Conservation (phyloP, 2,888 invertebrate species). For the Clostera curtula region DNA sequence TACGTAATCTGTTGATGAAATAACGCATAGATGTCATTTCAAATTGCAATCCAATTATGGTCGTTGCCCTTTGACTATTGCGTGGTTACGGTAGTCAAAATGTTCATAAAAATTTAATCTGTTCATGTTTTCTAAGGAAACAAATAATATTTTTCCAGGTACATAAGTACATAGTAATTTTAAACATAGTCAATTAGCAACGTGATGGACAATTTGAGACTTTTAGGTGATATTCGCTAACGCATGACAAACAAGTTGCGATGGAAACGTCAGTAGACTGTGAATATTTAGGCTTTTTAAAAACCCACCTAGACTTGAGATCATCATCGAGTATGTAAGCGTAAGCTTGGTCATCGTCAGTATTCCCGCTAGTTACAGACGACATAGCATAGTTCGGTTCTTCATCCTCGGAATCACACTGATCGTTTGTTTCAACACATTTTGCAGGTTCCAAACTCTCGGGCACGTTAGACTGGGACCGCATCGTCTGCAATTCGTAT, state of each 20-base stretch:
- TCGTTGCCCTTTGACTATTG: neutral
- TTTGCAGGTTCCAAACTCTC: conserved; percentile 36
- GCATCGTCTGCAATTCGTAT: conserved; percentile 81
- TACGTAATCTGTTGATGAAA: conserved; percentile 72
- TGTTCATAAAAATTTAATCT: no score
- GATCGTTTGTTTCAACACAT: conserved; percentile 37
- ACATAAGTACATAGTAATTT: no score
- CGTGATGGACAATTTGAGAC: no score
- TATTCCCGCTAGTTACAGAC: conserved; percentile 51
- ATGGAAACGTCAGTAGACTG: no score
- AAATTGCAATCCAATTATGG: neutral
- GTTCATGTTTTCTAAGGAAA: no score
- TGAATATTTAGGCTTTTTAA: no score
- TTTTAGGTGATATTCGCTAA: no score
- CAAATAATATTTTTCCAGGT: no score
- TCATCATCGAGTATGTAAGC: conserved; percentile 65
- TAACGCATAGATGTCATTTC: neutral
- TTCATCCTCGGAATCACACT: conserved; percentile 58
- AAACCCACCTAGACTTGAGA: conserved; percentile 63
- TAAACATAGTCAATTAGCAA: no score
- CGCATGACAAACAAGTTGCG: no score
- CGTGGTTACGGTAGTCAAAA: no score
- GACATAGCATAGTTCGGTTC: conserved; percentile 58
- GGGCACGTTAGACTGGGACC: conserved; percentile 60
- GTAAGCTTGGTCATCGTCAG: conserved; percentile 63